Base-by-base conservation (phyloP, 1,140 invertebrate genomes). In the Drosophila pruinosa region DNA sequence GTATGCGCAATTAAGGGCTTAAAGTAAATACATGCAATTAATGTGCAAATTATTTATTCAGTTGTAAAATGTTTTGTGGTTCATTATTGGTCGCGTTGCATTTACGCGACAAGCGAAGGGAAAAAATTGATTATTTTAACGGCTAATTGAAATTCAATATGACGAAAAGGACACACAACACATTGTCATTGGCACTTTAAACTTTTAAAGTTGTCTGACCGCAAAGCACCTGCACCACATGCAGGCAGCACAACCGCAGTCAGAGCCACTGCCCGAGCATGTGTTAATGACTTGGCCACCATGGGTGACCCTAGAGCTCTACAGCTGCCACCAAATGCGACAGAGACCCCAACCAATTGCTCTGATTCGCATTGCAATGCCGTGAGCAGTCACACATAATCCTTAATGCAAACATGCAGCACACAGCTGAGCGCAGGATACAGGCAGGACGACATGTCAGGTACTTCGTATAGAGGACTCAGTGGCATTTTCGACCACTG, bases 11-110 rank as follows among this genome's bases (percentile, higher is more conserved):
- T 88, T 88, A 82, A 82, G 43, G 67, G 78, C 69, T 88, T 82
- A 78, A 68, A 78, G 64, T 72, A 76, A 86, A 77, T 88, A 63
- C 75, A 58, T 41, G 61, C 64, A 82, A 88, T 82, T 88, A 88
- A 88, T 89, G 78, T 68, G 59, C 15, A 78, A 72, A 88, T 88
- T 82, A 88, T 88, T 89, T 82, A 88, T 88, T 82, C 82, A 82
- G 75, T 63, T 89, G 82, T 67, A 64, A 88, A 88, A 78, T 89
- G 83, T 82, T 82, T 74, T 89, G 82, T 50, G 82, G 82, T 74
- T 75, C 72, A 89, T 88, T 88, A 88, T 70, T 75, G 82, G 82
- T 77, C 59, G 41, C 53, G 43, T 54, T 56, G 43, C 63, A 64
- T 80, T 83, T 62, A 70, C 54, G 39, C 19, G 39, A 34, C 34